A percentile compares a stretch with the other conserved stretches of the same genome.
Evolutionary conservation across 2,888 invertebrate genomes (phyloP).

Genomic region (Neelides folsomi): DNA sequence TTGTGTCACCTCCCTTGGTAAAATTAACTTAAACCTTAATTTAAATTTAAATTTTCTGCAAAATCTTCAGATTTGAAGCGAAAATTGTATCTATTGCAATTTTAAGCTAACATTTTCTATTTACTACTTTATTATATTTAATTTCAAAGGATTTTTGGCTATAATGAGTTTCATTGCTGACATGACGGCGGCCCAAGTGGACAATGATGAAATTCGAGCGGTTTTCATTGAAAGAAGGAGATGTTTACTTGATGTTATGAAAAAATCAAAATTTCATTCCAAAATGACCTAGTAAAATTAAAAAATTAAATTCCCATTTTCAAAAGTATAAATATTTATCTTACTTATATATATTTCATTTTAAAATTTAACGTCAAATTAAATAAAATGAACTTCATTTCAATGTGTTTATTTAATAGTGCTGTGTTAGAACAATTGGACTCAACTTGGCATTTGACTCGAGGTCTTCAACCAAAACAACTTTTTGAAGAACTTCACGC

Average conservation of each 20-base stretch:
- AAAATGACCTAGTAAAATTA: slow-evolving; percentile 14
- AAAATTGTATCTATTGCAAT: too few relatives aligned
- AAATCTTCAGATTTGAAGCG: neutral
- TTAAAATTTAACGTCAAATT: neutral
- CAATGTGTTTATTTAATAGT: slow-evolving; percentile 4
- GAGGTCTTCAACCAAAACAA: slow-evolving; percentile 11
- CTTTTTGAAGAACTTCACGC: slow-evolving; percentile 13
- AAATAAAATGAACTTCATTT: neutral
- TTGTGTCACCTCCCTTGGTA: slow-evolving; percentile 26
- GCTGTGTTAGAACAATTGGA: slow-evolving; percentile 8
- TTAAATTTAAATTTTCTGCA: neutral
- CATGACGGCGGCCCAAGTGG: slow-evolving; percentile 28
- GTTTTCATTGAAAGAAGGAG: slow-evolving; percentile 16
- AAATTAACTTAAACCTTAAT: neutral
- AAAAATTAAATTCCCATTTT: too few relatives aligned
- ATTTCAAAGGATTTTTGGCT: slow-evolving; percentile 19
- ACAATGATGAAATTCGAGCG: slow-evolving; percentile 24
- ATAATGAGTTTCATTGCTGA: slow-evolving; percentile 24
- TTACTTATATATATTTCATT: neutral
- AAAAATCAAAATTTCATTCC: slow-evolving; percentile 14
- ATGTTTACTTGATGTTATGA: slow-evolving; percentile 15
- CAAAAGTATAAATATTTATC: too few relatives aligned
- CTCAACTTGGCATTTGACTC: slow-evolving; percentile 5
- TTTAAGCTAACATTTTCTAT: too few relatives aligned
- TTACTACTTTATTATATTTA: neutral